A percentile compares a stretch with the other conserved stretches of the same genome.
Conservation (phyloP, 2,888 invertebrate species). For the Pseudococcus longispinus region DNA sequence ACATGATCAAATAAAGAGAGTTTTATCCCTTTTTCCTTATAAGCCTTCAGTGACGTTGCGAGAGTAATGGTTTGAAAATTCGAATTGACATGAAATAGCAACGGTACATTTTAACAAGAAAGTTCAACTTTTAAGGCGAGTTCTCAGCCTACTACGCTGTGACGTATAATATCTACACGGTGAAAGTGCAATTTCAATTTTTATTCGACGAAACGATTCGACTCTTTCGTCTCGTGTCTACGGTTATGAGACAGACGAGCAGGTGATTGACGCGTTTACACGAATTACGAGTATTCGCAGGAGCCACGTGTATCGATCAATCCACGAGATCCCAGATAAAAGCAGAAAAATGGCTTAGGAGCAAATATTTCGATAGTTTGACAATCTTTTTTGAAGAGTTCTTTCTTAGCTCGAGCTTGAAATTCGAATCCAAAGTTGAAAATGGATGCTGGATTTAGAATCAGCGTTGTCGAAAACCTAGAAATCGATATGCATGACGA, state of each 20-base stretch:
- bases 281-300: not conserved
- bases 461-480: too few relatives aligned
- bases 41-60: slow-evolving; percentile 47
- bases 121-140: slow-evolving; percentile 37
- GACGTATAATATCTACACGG: slow-evolving; percentile 7
- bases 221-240: not conserved
- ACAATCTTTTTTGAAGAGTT: too few relatives aligned
- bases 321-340: too few relatives aligned
- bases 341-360: too few relatives aligned
- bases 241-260: not conserved
- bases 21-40: slow-evolving; percentile 47
- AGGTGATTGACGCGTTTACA: not conserved
- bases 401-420: too few relatives aligned
- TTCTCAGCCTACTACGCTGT: not conserved
- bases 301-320: too few relatives aligned
- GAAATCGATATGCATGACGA: too few relatives aligned
- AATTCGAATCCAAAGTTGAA: too few relatives aligned
- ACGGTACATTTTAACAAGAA: slow-evolving; percentile 47
- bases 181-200: slow-evolving; percentile 37
- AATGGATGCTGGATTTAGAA: too few relatives aligned
- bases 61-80: slow-evolving; percentile 53
- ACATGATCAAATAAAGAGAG: slow-evolving; percentile 50
- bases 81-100: slow-evolving; percentile 50
- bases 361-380: too few relatives aligned
- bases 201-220: not conserved